phyloP scores from a whole-genome alignment of 2,888 invertebrate species.

The Halictus ligatus region DNA sequence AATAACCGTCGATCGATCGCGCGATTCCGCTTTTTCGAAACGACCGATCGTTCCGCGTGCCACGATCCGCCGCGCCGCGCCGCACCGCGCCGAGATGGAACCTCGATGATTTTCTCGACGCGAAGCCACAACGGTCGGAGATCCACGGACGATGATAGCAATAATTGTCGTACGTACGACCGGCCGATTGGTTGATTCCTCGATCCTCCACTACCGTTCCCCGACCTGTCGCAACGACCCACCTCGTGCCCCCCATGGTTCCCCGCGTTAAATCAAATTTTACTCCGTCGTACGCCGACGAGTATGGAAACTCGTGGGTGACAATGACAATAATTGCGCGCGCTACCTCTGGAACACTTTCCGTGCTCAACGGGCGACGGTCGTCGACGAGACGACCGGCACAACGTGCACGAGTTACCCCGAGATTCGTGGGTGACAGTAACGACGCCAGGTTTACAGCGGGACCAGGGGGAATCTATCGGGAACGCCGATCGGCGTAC shows the following conservation, averaged over 20 bases:
- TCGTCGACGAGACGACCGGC: neutral
- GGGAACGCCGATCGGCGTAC: slow-evolving; percentile 28
- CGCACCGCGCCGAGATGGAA: slow-evolving; percentile 26
- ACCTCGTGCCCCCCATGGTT: neutral
- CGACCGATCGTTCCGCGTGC: slow-evolving; percentile 30
- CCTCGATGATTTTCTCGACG: slow-evolving; percentile 65
- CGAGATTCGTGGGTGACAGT: slow-evolving; percentile 68
- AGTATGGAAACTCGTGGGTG: slow-evolving; percentile 74
- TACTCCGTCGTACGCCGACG: slow-evolving; percentile 43
- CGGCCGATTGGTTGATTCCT: slow-evolving; percentile 62
- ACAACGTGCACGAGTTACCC: slow-evolving; percentile 26
- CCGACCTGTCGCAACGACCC: neutral
- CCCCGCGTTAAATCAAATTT: slow-evolving; percentile 24
- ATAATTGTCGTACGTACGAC: slow-evolving; percentile 63
- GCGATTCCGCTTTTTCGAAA: slow-evolving; percentile 53
- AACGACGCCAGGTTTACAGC: slow-evolving; percentile 60
- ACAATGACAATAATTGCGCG: slow-evolving; percentile 69
- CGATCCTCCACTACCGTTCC: slow-evolving; percentile 22
- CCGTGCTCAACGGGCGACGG: neutral
- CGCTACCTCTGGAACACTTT: slow-evolving; percentile 9
- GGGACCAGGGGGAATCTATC: slow-evolving; percentile 21
- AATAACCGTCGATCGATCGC: slow-evolving; percentile 69
- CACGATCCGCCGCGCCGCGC: neutral
- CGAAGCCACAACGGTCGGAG: slow-evolving; percentile 57
- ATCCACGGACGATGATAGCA: slow-evolving; percentile 64